Evolutionary conservation across 2,113 vertebrate species (phyloP).

Genomic region (Eulacestoma nigropectus): DNA sequence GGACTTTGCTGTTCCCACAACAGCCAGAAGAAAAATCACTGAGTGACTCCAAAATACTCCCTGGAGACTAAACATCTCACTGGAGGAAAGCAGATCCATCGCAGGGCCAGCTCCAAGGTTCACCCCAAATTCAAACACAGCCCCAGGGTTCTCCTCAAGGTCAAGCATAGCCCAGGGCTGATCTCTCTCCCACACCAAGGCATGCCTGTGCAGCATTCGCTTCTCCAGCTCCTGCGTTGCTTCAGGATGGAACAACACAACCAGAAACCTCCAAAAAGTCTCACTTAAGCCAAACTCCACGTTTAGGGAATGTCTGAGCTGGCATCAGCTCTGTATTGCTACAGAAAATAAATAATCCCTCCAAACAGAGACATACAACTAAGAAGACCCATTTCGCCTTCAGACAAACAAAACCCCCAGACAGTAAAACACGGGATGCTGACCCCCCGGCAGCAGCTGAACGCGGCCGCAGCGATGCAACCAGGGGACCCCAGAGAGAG

Average conservation of each 20-base stretch:
- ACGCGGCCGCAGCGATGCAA: background rate
- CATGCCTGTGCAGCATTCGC: fast-evolving
- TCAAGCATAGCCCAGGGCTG: background rate
- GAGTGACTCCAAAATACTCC: background rate
- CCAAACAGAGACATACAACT: background rate
- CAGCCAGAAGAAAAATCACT: background rate
- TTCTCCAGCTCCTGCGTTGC: background rate
- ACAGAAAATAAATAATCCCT: background rate
- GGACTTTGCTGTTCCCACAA: background rate
- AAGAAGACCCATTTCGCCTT: background rate
- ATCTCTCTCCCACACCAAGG: background rate
- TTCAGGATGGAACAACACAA: background rate
- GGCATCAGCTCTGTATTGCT: background rate
- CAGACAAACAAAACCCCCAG: background rate
- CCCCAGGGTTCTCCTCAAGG: background rate
- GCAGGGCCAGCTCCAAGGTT: background rate
- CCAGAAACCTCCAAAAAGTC: background rate
- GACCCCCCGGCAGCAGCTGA: background rate
- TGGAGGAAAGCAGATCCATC: background rate
- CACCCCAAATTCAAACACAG: background rate
- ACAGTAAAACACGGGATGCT: fast-evolving
- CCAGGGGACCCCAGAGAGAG: background rate
- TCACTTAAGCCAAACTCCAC: background rate
- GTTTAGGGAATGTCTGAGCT: background rate
- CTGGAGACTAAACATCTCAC: background rate